phyloP scores from a whole-genome alignment of 2,113 vertebrate genomes.

The Pelobates fuscus region DNA sequence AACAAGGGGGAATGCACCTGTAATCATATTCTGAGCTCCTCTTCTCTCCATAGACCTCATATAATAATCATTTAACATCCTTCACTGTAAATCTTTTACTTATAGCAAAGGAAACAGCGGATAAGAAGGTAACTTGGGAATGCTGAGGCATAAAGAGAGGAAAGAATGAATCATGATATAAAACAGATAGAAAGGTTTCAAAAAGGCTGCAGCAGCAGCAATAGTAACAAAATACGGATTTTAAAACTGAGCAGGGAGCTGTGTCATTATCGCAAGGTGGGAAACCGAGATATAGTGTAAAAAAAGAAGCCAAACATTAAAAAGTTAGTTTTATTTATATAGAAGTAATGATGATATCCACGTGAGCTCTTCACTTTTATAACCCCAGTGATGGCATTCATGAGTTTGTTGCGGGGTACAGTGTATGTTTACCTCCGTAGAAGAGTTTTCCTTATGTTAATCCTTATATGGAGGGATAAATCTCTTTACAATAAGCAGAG shows the following conservation, averaged over 20 bases:
- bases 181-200: slow-evolving; percentile 42
- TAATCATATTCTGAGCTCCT: slow-evolving; percentile 37
- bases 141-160: slow-evolving; percentile 44
- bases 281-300: no score
- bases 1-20: slow-evolving; percentile 46
- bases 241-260: slow-evolving; percentile 25
- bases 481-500: no score
- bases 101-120: slow-evolving; percentile 47
- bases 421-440: no score
- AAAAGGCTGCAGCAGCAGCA: slow-evolving; percentile 45
- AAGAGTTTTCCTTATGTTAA: no score
- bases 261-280: slow-evolving; percentile 6
- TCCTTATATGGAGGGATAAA: no score
- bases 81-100: slow-evolving; percentile 50
- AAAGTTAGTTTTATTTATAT: no score
- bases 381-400: no score
- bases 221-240: slow-evolving; percentile 23
- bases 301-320: no score
- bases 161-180: slow-evolving; percentile 47
- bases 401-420: no score
- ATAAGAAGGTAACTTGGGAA: slow-evolving; percentile 48
- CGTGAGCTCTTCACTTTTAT: no score
- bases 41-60: slow-evolving; percentile 46
- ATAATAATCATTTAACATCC: slow-evolving; percentile 52
- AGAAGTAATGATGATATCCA: no score